Conservation (phyloP, 2,888 invertebrate genomes). For the Junonia oenone region DNA sequence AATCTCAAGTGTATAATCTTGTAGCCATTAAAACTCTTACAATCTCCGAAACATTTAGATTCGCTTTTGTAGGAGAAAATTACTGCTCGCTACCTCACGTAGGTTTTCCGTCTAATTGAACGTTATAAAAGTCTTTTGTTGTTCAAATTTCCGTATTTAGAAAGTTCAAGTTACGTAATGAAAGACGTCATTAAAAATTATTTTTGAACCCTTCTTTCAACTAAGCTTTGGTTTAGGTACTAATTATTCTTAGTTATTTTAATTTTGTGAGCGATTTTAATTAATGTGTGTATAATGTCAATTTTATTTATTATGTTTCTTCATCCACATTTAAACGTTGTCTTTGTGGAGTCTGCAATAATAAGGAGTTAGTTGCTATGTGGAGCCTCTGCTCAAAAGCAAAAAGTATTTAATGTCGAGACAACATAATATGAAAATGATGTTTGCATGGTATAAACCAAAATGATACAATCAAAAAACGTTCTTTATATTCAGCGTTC, state of each 20-base stretch:
- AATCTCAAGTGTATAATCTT: not conserved
- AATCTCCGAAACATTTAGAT: not conserved
- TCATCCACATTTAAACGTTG: too few relatives aligned
- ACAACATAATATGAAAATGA: too few relatives aligned
- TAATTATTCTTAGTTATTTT: not conserved
- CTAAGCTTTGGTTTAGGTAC: not conserved
- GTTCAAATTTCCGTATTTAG: slow-evolving; percentile 19
- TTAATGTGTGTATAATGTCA: too few relatives aligned
- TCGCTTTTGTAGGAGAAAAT: slow-evolving; percentile 2
- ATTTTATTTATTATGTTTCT: too few relatives aligned
- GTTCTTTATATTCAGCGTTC: not conserved
- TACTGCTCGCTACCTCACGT: not conserved
- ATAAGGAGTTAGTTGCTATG: too few relatives aligned
- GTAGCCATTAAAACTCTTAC: not conserved
- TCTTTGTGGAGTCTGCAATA: too few relatives aligned
- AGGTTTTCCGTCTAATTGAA: slow-evolving; percentile 3
- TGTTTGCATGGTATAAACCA: too few relatives aligned
- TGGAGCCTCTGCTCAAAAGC: too few relatives aligned
- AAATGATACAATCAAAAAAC: not conserved
- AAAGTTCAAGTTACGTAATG: slow-evolving; percentile 11
- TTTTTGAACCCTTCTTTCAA: not conserved
- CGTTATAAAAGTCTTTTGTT: slow-evolving; percentile 7
- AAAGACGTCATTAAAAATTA: not conserved
- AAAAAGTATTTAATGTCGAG: too few relatives aligned
- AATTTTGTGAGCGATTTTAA: too few relatives aligned